A percentile compares a stretch with the other conserved stretches of the same genome.
Conservation (phyloP, 2,888 invertebrate genomes). For the Sacculina carcini region DNA sequence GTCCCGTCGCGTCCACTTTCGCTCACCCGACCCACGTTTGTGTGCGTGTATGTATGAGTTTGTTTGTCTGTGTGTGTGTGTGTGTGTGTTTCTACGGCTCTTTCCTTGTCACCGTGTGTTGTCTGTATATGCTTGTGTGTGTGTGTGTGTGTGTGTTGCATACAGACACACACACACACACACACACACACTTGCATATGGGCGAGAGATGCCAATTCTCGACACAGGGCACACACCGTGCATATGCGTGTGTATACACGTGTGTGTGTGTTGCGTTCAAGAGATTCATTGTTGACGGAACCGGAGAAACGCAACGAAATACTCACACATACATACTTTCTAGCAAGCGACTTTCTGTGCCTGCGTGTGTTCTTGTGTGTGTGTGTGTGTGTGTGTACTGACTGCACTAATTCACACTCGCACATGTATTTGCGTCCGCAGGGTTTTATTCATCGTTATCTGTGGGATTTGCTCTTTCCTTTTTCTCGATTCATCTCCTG, state of each 20-base stretch:
- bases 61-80: slow-evolving; percentile 2
- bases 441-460: not conserved
- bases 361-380: not conserved
- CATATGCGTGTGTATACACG: no score
- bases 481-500: not conserved
- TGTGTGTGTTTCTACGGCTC: no score
- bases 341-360: no score
- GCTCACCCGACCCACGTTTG: not conserved
- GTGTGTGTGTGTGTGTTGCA: slow-evolving; percentile 4
- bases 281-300: no score
- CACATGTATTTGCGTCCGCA: not conserved
- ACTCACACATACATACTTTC: no score
- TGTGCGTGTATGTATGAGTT: not conserved
- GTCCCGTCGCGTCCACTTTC: not conserved
- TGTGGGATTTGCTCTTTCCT: not conserved
- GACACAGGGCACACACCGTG: no score
- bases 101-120: not conserved
- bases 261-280: no score
- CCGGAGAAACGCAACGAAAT: no score
- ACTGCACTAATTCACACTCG: not conserved
- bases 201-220: no score
- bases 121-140: not conserved
- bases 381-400: not conserved
- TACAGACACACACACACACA: no score
- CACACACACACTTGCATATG: no score